Conservation (phyloP, 1,140 invertebrate species). For the Stenopsyche tienmushanensis region DNA sequence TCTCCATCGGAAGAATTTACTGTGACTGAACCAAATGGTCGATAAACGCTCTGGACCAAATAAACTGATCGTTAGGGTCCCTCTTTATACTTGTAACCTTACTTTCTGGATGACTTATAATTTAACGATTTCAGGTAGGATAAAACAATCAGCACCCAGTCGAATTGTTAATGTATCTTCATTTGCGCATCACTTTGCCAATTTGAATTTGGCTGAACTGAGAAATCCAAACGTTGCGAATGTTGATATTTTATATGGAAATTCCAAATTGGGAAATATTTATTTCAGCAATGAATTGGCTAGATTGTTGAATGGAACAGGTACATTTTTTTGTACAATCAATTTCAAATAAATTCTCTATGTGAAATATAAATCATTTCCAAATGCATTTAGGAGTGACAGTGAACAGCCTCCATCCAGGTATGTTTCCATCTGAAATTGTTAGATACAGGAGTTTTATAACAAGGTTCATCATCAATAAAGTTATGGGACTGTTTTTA, state of each 20-base stretch:
- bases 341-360: neutral
- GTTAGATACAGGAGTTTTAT: conserved; percentile 68
- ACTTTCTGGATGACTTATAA: too few species aligned
- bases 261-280: conserved; percentile 66
- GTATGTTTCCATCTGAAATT: conserved; percentile 74
- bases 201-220: conserved; percentile 56
- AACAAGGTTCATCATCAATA: conserved; percentile 54
- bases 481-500: conserved; percentile 52
- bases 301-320: conserved; percentile 50
- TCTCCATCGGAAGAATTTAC: too few species aligned
- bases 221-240: conserved; percentile 10
- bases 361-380: neutral
- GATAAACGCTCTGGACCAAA: too few species aligned
- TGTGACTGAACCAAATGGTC: too few species aligned
- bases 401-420: conserved; percentile 77
- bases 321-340: neutral
- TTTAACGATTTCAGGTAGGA: conserved; percentile 43
- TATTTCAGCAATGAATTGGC: conserved; percentile 61
- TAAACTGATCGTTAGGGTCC: too few species aligned
- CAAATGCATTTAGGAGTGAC: conserved; percentile 56
- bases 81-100: too few species aligned
- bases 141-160: conserved; percentile 57
- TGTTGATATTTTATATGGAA: conserved; percentile 62
- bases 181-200: conserved; percentile 58
- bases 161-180: conserved; percentile 68